Conservation (phyloP, 2,888 invertebrate species). For the Noctuana brunneofusca region DNA sequence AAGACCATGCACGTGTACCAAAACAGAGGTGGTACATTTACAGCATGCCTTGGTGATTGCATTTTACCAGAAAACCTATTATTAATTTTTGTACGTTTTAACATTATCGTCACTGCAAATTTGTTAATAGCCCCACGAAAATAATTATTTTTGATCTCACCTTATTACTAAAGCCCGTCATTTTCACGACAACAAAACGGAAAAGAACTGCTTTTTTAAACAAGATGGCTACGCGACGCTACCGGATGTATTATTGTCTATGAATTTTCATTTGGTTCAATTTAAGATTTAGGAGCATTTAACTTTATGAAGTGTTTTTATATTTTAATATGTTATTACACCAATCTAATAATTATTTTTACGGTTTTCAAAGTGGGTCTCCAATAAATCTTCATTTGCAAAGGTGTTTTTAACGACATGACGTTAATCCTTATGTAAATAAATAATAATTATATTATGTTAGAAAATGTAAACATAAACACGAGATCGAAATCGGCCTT, state of each 20-base stretch:
- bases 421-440: too few species aligned
- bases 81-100: conserved; percentile 9
- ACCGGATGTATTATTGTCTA: conserved; percentile 58
- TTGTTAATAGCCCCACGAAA: conserved; percentile 24
- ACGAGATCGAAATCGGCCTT: too few species aligned
- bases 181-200: conserved; percentile 87
- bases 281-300: too few species aligned
- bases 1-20: conserved; percentile 39
- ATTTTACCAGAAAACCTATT: conserved; percentile 6
- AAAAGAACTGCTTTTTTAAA: conserved; percentile 81
- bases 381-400: too few species aligned
- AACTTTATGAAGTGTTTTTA: too few species aligned
- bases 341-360: too few species aligned
- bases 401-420: too few species aligned
- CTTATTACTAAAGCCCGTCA: conserved; percentile 93
- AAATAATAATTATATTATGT: too few species aligned
- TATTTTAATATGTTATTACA: too few species aligned
- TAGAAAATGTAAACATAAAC: too few species aligned
- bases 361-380: too few species aligned
- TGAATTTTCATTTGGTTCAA: too few species aligned
- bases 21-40: conserved; percentile 4
- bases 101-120: conserved; percentile 18
- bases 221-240: conserved; percentile 81
- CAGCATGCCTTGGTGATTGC: conserved; percentile 1
- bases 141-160: conserved; percentile 74